phyloP scores from a whole-genome alignment of 2,888 invertebrate genomes.

The Microctonus brassicae region DNA sequence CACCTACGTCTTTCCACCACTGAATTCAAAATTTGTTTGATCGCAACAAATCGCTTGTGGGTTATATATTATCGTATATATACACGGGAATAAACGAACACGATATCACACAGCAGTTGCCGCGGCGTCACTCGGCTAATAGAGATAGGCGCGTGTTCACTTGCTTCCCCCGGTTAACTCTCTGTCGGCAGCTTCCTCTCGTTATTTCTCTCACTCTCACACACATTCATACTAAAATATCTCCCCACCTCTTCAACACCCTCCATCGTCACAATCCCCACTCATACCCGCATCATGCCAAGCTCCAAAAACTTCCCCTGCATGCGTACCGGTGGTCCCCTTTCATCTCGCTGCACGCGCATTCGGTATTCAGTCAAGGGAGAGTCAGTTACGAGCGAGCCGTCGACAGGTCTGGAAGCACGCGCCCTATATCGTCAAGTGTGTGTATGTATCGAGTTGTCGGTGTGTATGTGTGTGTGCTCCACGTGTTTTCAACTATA shows the following conservation, averaged over 20 bases:
- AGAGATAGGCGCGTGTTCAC: conserved; percentile 67
- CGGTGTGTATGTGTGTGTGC: background rate
- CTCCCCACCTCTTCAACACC: conserved; percentile 23
- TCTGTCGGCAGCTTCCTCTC: conserved; percentile 49
- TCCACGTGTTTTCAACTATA: conserved; percentile 16
- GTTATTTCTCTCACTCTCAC: conserved; percentile 37
- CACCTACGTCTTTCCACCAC: conserved; percentile 8
- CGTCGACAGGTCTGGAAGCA: conserved; percentile 62
- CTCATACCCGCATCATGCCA: conserved; percentile 47
- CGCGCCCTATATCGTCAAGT: conserved; percentile 37
- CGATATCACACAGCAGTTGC: conserved; percentile 49
- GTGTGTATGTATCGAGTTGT: background rate
- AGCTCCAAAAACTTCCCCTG: conserved; percentile 67
- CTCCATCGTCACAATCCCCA: conserved; percentile 41
- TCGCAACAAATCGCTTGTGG: conserved; percentile 45
- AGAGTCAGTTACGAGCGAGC: conserved; percentile 67
- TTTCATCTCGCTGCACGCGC: conserved; percentile 66
- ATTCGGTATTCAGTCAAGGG: conserved; percentile 66
- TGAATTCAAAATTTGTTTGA: conserved; percentile 40
- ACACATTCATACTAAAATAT: conserved; percentile 59
- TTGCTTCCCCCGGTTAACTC: conserved; percentile 52
- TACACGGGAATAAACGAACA: conserved; percentile 38
- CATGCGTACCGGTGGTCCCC: conserved; percentile 66
- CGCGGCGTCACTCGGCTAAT: conserved; percentile 65
- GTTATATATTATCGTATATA: conserved; percentile 38